Conservation (phyloP, 2,888 invertebrate species). For the Odontocolon sp. region DNA sequence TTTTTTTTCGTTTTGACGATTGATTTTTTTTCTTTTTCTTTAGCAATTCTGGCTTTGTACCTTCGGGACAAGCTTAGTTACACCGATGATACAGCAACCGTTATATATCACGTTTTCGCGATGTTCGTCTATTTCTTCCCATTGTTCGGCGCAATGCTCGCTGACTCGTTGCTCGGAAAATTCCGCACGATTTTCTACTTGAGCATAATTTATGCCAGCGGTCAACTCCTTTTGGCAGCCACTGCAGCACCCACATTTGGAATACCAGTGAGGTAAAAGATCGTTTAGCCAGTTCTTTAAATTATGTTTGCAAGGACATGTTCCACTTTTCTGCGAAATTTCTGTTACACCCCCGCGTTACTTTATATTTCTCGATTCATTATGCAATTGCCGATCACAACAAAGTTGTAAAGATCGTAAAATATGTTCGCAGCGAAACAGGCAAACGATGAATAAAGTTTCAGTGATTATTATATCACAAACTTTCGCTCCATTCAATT, state of each 20-base stretch:
- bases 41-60: slow-evolving; percentile 97
- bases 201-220: slow-evolving; percentile 92
- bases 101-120: slow-evolving; percentile 94
- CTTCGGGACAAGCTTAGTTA: slow-evolving; percentile 90
- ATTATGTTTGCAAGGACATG: slow-evolving; percentile 40
- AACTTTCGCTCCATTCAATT: background rate
- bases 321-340: slow-evolving; percentile 41
- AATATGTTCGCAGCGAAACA: background rate
- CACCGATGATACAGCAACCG: slow-evolving; percentile 88
- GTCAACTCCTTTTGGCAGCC: slow-evolving; percentile 89
- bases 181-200: slow-evolving; percentile 95
- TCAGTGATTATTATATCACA: background rate
- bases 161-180: slow-evolving; percentile 96
- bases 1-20: background rate
- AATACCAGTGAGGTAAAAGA: slow-evolving; percentile 84
- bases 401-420: background rate
- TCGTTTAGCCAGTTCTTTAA: background rate
- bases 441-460: background rate
- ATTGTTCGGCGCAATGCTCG: slow-evolving; percentile 94
- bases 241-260: slow-evolving; percentile 85
- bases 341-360: background rate
- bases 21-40: slow-evolving; percentile 71
- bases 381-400: slow-evolving; percentile 9
- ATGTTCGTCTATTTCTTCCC: slow-evolving; percentile 96
- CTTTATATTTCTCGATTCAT: slow-evolving; percentile 1